Conservation (phyloP, 1,140 invertebrate genomes). For the Helicoverpa zea region DNA sequence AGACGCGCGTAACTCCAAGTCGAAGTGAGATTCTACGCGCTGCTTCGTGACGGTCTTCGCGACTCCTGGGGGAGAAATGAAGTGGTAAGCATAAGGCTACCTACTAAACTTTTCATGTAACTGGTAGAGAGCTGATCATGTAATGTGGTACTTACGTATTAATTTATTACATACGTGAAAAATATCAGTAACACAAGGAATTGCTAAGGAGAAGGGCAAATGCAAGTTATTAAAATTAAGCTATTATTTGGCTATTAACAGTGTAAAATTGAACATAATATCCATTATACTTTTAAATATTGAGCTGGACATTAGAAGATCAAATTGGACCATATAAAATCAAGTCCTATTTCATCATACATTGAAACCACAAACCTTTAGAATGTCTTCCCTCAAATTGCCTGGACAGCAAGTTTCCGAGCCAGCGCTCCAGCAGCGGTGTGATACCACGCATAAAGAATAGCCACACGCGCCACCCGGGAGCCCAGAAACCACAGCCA, state of each 20-base stretch:
- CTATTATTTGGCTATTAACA: too few relatives aligned
- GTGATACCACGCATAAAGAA: constrained; percentile 99
- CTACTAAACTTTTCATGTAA: too few relatives aligned
- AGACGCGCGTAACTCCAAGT: constrained; percentile 98
- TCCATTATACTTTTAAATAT: too few relatives aligned
- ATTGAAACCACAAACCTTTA: constrained; percentile 89
- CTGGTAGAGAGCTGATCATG: too few relatives aligned
- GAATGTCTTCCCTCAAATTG: constrained; percentile 99
- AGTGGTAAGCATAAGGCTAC: background rate
- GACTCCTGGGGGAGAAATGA: constrained; percentile 87
- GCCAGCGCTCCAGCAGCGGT: constrained; percentile 98
- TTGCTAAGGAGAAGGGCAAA: too few relatives aligned
- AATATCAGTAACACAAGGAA: too few relatives aligned
- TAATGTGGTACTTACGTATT: too few relatives aligned
- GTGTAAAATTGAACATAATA: too few relatives aligned
- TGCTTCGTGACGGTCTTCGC: constrained; percentile 99
- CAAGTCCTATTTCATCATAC: background rate
- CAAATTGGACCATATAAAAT: too few relatives aligned
- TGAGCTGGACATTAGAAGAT: too few relatives aligned
- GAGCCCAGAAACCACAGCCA: constrained; percentile 99
- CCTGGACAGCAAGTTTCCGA: constrained; percentile 98
- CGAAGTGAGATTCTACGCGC: constrained; percentile 99
- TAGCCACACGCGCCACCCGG: constrained; percentile 99
- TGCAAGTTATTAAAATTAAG: too few relatives aligned
- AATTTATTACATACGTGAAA: too few relatives aligned